phyloP scores from a whole-genome alignment of 2,113 vertebrate genomes.

The Rhabdornis inornatus region DNA sequence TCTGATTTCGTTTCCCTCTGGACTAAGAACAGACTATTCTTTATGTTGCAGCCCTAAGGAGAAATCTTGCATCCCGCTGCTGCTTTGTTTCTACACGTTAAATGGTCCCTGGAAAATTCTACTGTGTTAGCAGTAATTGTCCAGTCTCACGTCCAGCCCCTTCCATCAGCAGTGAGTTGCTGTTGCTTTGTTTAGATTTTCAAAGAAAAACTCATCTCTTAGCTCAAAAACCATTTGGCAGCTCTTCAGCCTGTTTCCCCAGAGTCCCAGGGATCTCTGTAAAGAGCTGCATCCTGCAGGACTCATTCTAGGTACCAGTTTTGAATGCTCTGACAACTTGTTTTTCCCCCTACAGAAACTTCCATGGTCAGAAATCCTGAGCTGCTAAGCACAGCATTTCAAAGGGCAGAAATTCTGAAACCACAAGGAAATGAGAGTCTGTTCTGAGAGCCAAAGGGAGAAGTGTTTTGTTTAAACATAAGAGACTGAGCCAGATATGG shows the following conservation, averaged over 20 bases:
- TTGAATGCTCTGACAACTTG: not conserved
- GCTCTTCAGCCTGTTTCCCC: not conserved
- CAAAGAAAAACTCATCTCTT: not conserved
- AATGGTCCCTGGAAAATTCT: not conserved
- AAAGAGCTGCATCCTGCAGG: not conserved
- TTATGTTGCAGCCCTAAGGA: not conserved
- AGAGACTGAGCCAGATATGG: not conserved
- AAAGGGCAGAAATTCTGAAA: not conserved
- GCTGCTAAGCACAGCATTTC: not conserved
- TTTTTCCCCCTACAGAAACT: not conserved
- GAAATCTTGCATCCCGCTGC: not conserved
- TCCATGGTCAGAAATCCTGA: not conserved
- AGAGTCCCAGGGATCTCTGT: not conserved
- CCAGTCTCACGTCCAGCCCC: not conserved
- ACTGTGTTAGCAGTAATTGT: not conserved
- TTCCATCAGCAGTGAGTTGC: not conserved
- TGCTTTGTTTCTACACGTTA: not conserved
- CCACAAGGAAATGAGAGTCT: not conserved
- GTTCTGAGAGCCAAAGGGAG: not conserved
- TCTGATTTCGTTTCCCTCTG: constrained; percentile 8
- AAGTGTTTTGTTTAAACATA: not conserved
- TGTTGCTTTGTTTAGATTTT: not conserved
- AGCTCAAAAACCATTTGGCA: not conserved
- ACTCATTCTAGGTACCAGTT: not conserved
- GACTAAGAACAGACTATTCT: constrained; percentile 3